These are phyloP conservation scores for Ictidomys tridecemlineatus DNA, from an alignment of 2,113 vertebrate genomes.

Conservation along the genomic window DNA sequence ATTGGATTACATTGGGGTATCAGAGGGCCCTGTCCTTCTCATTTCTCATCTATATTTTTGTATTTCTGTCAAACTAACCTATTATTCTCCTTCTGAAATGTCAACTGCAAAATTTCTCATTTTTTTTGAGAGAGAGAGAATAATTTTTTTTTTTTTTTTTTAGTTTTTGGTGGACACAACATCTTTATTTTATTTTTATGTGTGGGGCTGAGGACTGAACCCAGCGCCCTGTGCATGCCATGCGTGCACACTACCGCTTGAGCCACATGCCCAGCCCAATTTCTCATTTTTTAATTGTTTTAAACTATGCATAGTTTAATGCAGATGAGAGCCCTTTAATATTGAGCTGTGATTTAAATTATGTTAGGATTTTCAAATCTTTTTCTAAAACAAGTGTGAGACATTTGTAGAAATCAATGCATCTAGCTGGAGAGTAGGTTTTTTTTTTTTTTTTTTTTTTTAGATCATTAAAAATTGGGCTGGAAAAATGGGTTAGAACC, in stretches of 20 bases:
- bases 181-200: no score
- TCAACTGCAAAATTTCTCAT: not conserved
- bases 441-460: no score
- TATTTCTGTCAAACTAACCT: not conserved
- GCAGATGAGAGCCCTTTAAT: not conserved
- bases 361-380: not conserved
- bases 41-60: not conserved
- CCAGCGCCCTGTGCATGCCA: no score
- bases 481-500: not conserved
- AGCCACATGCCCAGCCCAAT: no score
- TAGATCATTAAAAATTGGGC: not conserved
- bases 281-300: not conserved
- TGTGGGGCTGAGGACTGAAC: no score
- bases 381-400: not conserved
- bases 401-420: not conserved
- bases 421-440: not conserved
- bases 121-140: no score
- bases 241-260: no score
- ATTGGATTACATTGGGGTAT: not conserved
- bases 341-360: not conserved
- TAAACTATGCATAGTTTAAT: not conserved
- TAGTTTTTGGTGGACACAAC: no score
- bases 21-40: not conserved
- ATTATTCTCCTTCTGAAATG: constrained; percentile 13
- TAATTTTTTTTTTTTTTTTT: no score